These are phyloP conservation scores for Strigamia crassipes DNA, from an alignment of 2,888 invertebrate species.

Conservation along the genomic window DNA sequence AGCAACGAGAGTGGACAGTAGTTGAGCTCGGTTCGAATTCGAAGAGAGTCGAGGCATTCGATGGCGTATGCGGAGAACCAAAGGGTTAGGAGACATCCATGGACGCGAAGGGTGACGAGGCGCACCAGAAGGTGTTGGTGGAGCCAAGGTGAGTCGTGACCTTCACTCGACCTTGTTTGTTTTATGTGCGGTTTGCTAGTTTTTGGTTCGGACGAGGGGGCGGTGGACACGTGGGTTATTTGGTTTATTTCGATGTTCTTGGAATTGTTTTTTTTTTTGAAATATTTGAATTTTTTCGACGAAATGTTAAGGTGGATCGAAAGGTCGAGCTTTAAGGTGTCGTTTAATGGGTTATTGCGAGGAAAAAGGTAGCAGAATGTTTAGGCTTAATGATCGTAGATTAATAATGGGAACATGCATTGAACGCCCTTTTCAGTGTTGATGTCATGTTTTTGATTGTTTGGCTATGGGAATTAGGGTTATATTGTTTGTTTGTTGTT, in stretches of 20 bases:
- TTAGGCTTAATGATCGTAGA: neutral
- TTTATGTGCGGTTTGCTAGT: neutral
- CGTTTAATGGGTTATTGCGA: neutral
- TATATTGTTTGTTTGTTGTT: neutral
- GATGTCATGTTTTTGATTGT: neutral
- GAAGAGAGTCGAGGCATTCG: neutral
- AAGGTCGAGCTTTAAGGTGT: neutral
- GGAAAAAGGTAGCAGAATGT: neutral
- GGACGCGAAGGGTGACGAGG: conserved; percentile 5
- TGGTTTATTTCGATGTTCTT: neutral
- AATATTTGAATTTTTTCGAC: neutral
- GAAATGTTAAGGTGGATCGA: neutral
- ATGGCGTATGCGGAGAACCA: neutral
- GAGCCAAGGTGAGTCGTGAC: neutral
- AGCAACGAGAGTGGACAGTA: neutral
- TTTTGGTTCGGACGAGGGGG: neutral
- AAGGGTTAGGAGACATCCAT: conserved; percentile 14
- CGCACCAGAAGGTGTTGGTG: conserved; percentile 1
- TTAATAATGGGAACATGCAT: neutral
- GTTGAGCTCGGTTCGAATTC: neutral
- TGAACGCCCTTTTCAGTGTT: neutral
- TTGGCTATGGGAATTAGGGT: neutral
- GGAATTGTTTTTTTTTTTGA: neutral
- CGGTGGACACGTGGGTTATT: neutral
- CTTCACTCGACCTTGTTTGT: neutral